Evolutionary conservation across 2,888 invertebrate species (phyloP).

Genomic region (Agonopterix subpropinquella): DNA sequence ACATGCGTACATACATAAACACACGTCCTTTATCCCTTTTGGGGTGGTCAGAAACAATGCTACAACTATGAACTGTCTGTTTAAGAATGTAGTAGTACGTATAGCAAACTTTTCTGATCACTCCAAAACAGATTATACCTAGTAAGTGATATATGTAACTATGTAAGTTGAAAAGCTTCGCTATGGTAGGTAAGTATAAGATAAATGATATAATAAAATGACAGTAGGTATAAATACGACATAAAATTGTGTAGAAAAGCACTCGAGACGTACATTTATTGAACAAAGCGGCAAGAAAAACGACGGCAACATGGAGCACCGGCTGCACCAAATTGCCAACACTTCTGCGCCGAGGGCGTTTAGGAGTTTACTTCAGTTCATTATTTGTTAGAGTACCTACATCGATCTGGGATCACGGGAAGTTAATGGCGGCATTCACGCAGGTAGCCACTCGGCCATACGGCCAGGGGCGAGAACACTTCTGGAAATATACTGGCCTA

Average conservation of each 20-base stretch:
- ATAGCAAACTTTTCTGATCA: background rate
- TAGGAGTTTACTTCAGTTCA: slow-evolving; percentile 54
- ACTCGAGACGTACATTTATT: slow-evolving; percentile 56
- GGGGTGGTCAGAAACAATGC: too few species aligned
- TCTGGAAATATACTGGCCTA: background rate
- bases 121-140: too few species aligned
- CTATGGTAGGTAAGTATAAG: too few species aligned
- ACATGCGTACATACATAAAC: too few species aligned
- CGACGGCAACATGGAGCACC: slow-evolving; percentile 57
- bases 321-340: slow-evolving; percentile 65
- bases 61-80: too few species aligned
- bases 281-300: slow-evolving; percentile 63
- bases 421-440: slow-evolving; percentile 11
- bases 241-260: slow-evolving; percentile 46
- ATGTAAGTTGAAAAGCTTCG: too few species aligned
- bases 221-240: slow-evolving; percentile 37
- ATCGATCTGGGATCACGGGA: slow-evolving; percentile 37
- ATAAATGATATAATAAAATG: slow-evolving; percentile 27
- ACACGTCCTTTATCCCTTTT: too few species aligned
- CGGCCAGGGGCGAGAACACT: slow-evolving; percentile 2
- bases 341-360: slow-evolving; percentile 51
- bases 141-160: too few species aligned
- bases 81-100: too few species aligned
- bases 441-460: slow-evolving; percentile 1
- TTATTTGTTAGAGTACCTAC: slow-evolving; percentile 51